Evolutionary conservation across 2,797 vertebrate species (phyloP).

Genomic region (Tapera naevia): DNA sequence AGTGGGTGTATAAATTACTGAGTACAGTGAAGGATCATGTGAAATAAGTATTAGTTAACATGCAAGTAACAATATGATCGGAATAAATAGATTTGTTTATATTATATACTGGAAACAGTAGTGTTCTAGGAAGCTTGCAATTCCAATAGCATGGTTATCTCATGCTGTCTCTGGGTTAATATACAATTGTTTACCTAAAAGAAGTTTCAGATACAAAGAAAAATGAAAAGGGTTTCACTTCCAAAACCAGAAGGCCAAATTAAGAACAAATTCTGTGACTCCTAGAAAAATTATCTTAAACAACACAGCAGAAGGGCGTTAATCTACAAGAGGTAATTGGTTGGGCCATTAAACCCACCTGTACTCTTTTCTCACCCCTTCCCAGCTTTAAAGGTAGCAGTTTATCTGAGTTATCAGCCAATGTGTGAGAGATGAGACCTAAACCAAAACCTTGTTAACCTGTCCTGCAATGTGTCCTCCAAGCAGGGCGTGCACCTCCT

Average conservation of each 20-base stretch:
- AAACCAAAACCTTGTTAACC: slow-evolving; percentile 60
- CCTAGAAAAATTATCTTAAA: slow-evolving; percentile 13
- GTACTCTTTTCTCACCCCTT: neutral
- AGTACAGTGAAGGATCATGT: neutral
- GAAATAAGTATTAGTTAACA: neutral
- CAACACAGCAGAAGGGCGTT: neutral
- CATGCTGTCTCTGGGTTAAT: neutral
- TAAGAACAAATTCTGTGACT: neutral
- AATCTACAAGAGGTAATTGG: slow-evolving; percentile 61
- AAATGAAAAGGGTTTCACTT: neutral
- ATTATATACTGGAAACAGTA: neutral
- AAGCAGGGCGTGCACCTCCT: neutral
- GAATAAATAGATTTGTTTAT: neutral
- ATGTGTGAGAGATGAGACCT: slow-evolving; percentile 21
- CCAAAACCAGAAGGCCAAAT: neutral
- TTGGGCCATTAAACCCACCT: slow-evolving; percentile 33
- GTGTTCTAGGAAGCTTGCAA: neutral
- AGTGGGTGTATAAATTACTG: neutral
- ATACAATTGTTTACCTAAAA: neutral
- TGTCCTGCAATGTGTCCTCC: slow-evolving; percentile 24
- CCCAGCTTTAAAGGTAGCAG: slow-evolving; percentile 42
- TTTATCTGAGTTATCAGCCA: slow-evolving; percentile 69
- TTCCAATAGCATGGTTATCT: neutral
- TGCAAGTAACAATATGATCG: neutral
- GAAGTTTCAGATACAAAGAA: neutral